phyloP scores from a whole-genome alignment of 2,113 vertebrate genomes.

The Cyprinus carpio region DNA sequence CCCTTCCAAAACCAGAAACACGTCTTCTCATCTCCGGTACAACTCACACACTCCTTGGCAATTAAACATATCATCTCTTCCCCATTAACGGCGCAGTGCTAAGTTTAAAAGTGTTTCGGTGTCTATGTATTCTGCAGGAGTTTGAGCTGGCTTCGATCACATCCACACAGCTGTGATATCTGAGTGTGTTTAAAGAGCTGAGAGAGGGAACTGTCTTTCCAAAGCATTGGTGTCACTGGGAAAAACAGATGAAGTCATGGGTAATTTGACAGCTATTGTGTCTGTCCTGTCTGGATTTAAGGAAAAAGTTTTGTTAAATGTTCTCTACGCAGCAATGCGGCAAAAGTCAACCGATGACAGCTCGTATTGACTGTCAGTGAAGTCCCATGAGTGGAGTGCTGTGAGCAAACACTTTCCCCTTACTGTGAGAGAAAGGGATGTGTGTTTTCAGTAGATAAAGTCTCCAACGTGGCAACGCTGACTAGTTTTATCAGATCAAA shows the following conservation, averaged over 20 bases:
- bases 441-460: slow-evolving; percentile 38
- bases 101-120: slow-evolving; percentile 10
- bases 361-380: neutral
- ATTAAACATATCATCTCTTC: slow-evolving; percentile 5
- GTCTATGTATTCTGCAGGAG: slow-evolving; percentile 34
- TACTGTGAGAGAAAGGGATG: slow-evolving; percentile 19
- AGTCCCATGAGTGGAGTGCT: neutral
- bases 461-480: neutral
- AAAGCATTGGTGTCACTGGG: slow-evolving; percentile 63
- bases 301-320: slow-evolving; percentile 15
- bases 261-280: slow-evolving; percentile 50
- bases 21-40: slow-evolving; percentile 50
- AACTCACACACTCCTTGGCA: slow-evolving; percentile 44
- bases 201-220: slow-evolving; percentile 46
- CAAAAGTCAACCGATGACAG: slow-evolving; percentile 10
- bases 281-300: slow-evolving; percentile 36
- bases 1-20: neutral
- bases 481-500: slow-evolving; percentile 2
- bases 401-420: slow-evolving; percentile 14
- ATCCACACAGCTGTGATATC: slow-evolving; percentile 54
- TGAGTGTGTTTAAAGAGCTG: slow-evolving; percentile 54
- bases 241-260: slow-evolving; percentile 74
- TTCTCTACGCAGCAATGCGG: neutral
- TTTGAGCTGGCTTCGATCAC: slow-evolving; percentile 40
- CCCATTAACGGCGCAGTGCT: slow-evolving; percentile 27